phyloP scores from a whole-genome alignment of 2,113 vertebrate species.

The Chinchilla lanigera region DNA sequence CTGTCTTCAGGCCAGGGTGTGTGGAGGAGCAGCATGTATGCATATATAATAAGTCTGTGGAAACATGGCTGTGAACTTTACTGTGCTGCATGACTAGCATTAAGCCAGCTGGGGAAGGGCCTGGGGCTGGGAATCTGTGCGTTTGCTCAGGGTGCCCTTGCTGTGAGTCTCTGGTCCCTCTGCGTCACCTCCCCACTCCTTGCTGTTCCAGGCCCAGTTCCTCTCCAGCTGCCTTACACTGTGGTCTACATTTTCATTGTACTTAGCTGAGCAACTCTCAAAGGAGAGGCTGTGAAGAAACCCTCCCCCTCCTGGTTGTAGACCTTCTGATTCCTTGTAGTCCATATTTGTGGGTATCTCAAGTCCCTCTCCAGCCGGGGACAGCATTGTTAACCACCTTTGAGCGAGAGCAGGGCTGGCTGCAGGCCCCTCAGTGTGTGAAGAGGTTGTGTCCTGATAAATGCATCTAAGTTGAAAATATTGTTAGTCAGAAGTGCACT shows the following conservation, averaged over 20 bases:
- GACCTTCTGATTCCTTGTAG: background rate
- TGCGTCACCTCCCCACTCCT: background rate
- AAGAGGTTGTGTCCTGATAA: background rate
- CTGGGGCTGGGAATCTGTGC: too few relatives aligned
- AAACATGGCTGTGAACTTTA: constrained; percentile 28
- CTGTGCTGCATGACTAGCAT: background rate
- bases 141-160: background rate
- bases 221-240: background rate
- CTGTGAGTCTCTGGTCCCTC: background rate
- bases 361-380: background rate
- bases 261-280: background rate
- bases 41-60: constrained; percentile 6
- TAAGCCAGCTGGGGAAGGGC: background rate
- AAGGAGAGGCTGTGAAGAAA: background rate
- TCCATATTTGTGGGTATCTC: background rate
- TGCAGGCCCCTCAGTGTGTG: too few relatives aligned
- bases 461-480: background rate
- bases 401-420: background rate
- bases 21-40: background rate
- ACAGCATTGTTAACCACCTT: fast-evolving
- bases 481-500: background rate
- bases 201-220: too few relatives aligned
- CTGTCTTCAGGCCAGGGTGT: background rate
- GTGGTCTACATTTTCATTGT: background rate
- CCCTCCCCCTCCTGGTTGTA: background rate